Conservation (phyloP, 1,140 invertebrate genomes). For the Bombus confusus region DNA sequence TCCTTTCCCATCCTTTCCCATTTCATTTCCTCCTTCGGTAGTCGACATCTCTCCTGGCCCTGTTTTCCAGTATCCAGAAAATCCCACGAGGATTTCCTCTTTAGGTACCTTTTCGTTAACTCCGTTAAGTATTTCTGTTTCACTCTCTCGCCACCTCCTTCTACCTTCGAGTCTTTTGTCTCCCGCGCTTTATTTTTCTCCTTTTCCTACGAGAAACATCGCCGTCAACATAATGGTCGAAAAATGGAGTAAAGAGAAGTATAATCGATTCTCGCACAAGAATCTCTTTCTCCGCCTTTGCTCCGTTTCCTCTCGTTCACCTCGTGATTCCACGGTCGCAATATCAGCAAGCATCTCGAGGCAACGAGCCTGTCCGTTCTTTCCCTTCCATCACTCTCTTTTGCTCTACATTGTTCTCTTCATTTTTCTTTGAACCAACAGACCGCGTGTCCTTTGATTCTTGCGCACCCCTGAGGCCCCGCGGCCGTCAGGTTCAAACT, state of each 20-base stretch:
- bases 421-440: conserved; percentile 28
- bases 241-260: not conserved
- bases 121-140: conserved; percentile 48
- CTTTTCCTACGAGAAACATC: no score
- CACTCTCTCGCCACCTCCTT: not conserved
- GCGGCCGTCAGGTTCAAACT: conserved; percentile 56
- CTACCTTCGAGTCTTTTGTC: not conserved
- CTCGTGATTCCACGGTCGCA: not conserved
- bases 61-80: not conserved
- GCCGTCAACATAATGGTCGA: not conserved
- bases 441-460: conserved; percentile 60
- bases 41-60: not conserved
- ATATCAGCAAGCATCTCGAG: conserved; percentile 20
- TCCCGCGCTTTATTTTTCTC: conserved; percentile 9
- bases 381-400: no score
- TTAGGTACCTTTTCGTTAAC: conserved; percentile 62
- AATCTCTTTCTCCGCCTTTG: not conserved
- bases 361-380: no score
- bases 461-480: conserved; percentile 23
- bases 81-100: conserved; percentile 60
- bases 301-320: no score
- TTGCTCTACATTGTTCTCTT: not conserved
- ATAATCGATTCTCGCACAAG: conserved; percentile 25
- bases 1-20: not conserved
- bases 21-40: not conserved